A percentile compares a stretch with the other conserved stretches of the same genome.
phyloP scores from a whole-genome alignment of 2,888 invertebrate genomes.

The Proisotoma minuta region DNA sequence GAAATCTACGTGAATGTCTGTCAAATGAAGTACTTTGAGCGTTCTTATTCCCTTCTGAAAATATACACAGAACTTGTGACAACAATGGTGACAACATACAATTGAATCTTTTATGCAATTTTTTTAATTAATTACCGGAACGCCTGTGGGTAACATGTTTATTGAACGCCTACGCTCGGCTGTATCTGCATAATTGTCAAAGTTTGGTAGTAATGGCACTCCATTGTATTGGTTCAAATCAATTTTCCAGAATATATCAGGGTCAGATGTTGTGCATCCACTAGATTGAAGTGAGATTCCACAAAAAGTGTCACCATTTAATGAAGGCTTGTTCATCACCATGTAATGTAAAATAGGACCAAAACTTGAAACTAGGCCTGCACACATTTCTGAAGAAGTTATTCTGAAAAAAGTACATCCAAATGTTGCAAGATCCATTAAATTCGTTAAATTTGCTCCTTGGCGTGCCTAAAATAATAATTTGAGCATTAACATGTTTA shows the following conservation, averaged over 20 bases:
- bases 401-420: constrained; percentile 43
- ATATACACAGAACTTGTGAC: neutral
- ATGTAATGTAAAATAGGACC: constrained; percentile 44
- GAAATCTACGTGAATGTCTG: constrained; percentile 43
- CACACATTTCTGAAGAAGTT: constrained; percentile 40
- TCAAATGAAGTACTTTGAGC: constrained; percentile 42
- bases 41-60: constrained; percentile 25
- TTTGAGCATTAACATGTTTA: too few relatives aligned
- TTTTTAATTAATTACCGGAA: neutral
- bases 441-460: constrained; percentile 29
- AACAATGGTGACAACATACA: neutral
- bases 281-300: constrained; percentile 41
- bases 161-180: constrained; percentile 1
- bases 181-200: neutral
- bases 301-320: constrained; percentile 44
- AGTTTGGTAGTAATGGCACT: constrained; percentile 9
- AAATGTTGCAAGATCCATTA: constrained; percentile 41
- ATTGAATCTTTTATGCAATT: neutral
- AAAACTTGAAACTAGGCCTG: constrained; percentile 43
- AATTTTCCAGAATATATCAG: constrained; percentile 38
- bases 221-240: constrained; percentile 37
- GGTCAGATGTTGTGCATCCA: constrained; percentile 39
- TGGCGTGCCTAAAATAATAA: constrained; percentile 26
- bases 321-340: constrained; percentile 29
- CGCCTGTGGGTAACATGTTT: neutral